A percentile compares a stretch with the other conserved stretches of the same genome.
These are phyloP conservation scores for Limnothrissa miodon DNA, from an alignment of 2,113 vertebrate genomes.

Conservation along the genomic window DNA sequence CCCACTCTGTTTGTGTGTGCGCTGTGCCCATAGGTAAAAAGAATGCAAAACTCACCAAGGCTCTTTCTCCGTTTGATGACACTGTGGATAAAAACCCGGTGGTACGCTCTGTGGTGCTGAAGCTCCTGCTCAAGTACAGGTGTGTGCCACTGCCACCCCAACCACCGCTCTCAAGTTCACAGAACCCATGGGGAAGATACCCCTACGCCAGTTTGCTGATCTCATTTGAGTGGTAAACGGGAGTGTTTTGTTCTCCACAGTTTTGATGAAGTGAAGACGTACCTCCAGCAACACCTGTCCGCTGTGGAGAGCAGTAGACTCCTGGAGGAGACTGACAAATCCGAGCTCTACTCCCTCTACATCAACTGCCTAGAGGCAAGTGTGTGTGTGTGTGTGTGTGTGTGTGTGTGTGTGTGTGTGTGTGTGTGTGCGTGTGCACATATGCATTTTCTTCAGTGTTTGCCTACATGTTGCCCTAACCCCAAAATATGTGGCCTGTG, in stretches of 20 bases:
- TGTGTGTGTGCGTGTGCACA: neutral
- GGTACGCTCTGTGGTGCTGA: slow-evolving; percentile 87
- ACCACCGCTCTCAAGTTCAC: neutral
- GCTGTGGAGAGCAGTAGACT: slow-evolving; percentile 73
- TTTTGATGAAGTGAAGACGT: slow-evolving; percentile 79
- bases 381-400: neutral
- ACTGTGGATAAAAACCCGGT: slow-evolving; percentile 87
- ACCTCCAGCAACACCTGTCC: slow-evolving; percentile 79
- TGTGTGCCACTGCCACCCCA: slow-evolving; percentile 44
- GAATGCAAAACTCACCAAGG: slow-evolving; percentile 69
- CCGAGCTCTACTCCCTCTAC: slow-evolving; percentile 84
- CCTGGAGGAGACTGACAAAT: slow-evolving; percentile 75
- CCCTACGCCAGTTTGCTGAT: too few relatives aligned
- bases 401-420: neutral
- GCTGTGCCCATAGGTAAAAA: slow-evolving; percentile 48
- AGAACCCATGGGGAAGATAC: too few relatives aligned
- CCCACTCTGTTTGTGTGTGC: neutral
- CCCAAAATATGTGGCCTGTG: neutral
- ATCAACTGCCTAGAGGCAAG: slow-evolving; percentile 88
- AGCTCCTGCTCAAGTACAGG: slow-evolving; percentile 94
- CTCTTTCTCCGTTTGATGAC: slow-evolving; percentile 88
- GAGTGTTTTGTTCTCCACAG: slow-evolving; percentile 57
- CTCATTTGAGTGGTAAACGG: neutral
- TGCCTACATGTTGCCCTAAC: too few relatives aligned
- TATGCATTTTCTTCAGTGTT: too few relatives aligned